Evolutionary conservation across 2,888 invertebrate species (phyloP).

Genomic region (Mythimna vitellina): DNA sequence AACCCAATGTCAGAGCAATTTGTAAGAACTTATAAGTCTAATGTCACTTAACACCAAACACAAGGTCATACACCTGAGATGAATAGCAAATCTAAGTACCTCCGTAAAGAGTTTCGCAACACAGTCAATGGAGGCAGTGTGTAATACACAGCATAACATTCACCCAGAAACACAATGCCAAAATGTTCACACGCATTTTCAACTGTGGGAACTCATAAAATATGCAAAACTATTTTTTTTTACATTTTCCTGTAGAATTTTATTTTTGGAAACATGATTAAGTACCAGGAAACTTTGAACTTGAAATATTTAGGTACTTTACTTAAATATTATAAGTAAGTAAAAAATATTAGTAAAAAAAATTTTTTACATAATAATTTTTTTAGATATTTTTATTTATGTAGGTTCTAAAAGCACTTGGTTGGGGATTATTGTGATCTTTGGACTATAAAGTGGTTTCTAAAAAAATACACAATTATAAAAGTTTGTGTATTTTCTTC

Average conservation of each 20-base stretch:
- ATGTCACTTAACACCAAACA: conserved; percentile 73
- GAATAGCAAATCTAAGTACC: conserved; percentile 72
- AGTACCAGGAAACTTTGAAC: conserved; percentile 8
- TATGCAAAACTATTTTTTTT: conserved; percentile 61
- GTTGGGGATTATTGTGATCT: background rate
- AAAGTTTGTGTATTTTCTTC: background rate
- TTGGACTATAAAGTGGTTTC: background rate
- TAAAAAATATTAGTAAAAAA: background rate
- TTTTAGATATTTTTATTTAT: background rate
- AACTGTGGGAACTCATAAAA: conserved; percentile 76
- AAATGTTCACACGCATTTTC: conserved; percentile 83
- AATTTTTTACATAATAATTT: background rate
- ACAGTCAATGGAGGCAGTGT: conserved; percentile 73
- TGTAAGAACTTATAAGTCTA: conserved; percentile 70
- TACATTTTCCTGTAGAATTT: conserved; percentile 7
- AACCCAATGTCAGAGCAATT: conserved; percentile 63
- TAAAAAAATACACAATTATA: no score
- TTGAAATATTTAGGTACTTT: background rate
- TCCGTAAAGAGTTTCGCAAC: conserved; percentile 78
- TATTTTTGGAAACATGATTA: conserved; percentile 26
- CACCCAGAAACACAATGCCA: conserved; percentile 84
- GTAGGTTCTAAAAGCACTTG: background rate
- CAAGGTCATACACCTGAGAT: conserved; percentile 80
- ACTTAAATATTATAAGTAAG: no score
- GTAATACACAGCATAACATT: conserved; percentile 78